These are phyloP conservation scores for Ichneumoninae sp. DNA, from an alignment of 2,888 invertebrate genomes.

Conservation along the genomic window DNA sequence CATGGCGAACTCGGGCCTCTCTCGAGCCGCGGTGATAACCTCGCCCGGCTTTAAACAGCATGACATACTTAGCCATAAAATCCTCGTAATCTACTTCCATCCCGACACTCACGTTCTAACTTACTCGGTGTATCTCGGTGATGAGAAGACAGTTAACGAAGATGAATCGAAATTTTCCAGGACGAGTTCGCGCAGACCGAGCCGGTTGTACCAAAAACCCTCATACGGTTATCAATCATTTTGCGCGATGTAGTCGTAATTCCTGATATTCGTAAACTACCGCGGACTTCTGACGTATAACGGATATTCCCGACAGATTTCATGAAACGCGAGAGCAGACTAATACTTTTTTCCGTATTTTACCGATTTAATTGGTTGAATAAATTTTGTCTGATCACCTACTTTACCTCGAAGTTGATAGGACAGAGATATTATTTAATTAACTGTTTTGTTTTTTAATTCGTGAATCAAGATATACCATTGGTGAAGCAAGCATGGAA, in stretches of 20 bases:
- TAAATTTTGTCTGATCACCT: neutral
- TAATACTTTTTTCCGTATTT: neutral
- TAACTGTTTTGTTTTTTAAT: neutral
- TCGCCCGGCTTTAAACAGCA: constrained; percentile 38
- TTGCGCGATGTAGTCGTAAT: neutral
- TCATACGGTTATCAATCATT: constrained; percentile 40
- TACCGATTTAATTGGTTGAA: neutral
- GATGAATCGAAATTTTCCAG: constrained; percentile 61
- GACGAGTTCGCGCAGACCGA: neutral
- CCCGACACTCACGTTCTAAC: constrained; percentile 28
- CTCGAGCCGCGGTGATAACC: neutral
- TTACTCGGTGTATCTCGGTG: constrained; percentile 35
- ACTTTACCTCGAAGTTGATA: neutral
- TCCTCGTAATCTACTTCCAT: constrained; percentile 51
- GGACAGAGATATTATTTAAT: too few species aligned
- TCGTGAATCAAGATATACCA: neutral
- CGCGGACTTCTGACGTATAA: neutral
- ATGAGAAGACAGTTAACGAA: constrained; percentile 47
- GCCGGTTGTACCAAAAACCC: neutral
- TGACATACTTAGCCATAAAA: constrained; percentile 36
- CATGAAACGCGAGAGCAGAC: neutral
- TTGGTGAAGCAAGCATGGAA: constrained; percentile 11
- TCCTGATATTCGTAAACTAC: neutral
- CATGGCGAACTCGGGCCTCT: constrained; percentile 14
- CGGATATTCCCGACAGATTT: neutral